Evolutionary conservation across 2,797 vertebrate genomes (phyloP).

Genomic region (Tragelaphus oryx): DNA sequence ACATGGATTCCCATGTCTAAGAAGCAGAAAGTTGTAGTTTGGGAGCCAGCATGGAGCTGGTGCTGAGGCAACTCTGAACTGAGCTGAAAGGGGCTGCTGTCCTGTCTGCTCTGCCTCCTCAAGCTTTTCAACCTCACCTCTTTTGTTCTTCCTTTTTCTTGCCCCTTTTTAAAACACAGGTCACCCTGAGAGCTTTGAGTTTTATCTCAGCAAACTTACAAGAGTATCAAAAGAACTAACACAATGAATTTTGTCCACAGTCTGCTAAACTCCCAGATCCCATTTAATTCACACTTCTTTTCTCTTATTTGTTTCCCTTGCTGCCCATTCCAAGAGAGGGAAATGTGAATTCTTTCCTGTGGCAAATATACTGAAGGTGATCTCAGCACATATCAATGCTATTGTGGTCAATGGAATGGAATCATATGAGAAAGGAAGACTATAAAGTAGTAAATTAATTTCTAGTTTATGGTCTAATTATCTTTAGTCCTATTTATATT

Average conservation of each 20-base stretch:
- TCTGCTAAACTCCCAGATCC: not conserved
- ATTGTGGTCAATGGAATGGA: rapidly evolving
- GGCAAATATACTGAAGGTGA: not conserved
- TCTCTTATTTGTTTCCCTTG: not conserved
- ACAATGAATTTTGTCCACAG: not conserved
- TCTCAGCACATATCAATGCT: not conserved
- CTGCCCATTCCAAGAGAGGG: not conserved
- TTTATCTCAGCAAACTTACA: not conserved
- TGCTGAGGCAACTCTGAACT: rapidly evolving
- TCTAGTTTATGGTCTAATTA: not conserved
- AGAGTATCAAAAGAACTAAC: not conserved
- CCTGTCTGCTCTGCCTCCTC: not conserved
- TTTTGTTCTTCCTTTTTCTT: not conserved
- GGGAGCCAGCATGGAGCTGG: not conserved
- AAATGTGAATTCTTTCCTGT: not conserved
- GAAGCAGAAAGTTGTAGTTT: not conserved
- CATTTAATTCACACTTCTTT: not conserved
- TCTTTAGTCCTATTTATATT: not conserved
- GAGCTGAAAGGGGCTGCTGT: not conserved
- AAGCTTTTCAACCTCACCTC: not conserved
- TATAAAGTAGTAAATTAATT: not conserved
- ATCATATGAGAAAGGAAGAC: not conserved
- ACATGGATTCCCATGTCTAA: not conserved
- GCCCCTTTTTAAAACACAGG: not conserved
- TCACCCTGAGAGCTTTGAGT: not conserved